Evolutionary conservation across 1,140 invertebrate species (phyloP).

Genomic region (Sycobia sp.): DNA sequence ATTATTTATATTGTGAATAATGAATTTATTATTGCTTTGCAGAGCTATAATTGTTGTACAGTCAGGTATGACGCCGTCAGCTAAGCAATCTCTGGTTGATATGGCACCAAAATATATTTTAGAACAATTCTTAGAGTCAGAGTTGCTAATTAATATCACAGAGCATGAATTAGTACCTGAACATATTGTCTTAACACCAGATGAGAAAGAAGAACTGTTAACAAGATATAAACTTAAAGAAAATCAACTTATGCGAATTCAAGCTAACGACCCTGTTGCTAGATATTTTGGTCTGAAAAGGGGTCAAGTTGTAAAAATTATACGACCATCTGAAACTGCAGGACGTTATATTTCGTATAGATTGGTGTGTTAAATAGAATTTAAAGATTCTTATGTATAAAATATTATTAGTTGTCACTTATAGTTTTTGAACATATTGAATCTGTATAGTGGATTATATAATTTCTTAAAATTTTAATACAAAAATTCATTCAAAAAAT

Average conservation of each 20-base stretch:
- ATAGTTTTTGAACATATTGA: too few relatives aligned
- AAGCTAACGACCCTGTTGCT: constrained; percentile 96
- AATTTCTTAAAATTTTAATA: too few relatives aligned
- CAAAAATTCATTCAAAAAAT: too few relatives aligned
- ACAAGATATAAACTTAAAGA: constrained; percentile 97
- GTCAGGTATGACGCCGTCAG: constrained; percentile 97
- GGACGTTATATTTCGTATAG: constrained; percentile 98
- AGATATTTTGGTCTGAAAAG: constrained; percentile 96
- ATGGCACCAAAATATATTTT: constrained; percentile 99
- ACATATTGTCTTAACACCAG: constrained; percentile 96
- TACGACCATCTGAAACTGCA: constrained; percentile 95
- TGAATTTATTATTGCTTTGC: constrained; percentile 55
- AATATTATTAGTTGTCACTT: too few relatives aligned
- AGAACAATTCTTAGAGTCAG: constrained; percentile 98
- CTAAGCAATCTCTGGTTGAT: constrained; percentile 95
- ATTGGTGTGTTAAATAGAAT: constrained; percentile 87
- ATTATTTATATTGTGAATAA: too few relatives aligned
- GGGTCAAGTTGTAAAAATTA: constrained; percentile 98
- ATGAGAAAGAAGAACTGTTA: constrained; percentile 96
- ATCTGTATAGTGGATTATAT: too few relatives aligned
- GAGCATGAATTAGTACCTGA: constrained; percentile 99
- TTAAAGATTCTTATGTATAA: too few relatives aligned
- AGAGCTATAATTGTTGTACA: constrained; percentile 79
- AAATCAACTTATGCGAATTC: constrained; percentile 98
- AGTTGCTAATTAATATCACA: constrained; percentile 98